These are phyloP conservation scores for Ptilonorhynchus violaceus DNA, from an alignment of 2,113 vertebrate species.

Conservation along the genomic window DNA sequence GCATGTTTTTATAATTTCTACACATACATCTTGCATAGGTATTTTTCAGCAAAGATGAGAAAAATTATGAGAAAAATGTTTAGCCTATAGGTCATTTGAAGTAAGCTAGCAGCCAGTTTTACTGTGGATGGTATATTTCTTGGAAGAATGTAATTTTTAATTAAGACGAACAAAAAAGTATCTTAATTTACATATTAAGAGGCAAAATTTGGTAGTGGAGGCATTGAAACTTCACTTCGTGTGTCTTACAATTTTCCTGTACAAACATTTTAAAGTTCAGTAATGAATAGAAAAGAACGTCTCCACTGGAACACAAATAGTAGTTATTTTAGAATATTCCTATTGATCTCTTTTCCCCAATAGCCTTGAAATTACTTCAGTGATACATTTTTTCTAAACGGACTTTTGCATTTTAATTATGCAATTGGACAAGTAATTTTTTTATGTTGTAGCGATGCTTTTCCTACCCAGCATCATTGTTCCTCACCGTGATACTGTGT, in stretches of 20 bases:
- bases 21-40: slow-evolving; percentile 70
- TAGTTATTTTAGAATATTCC: slow-evolving; percentile 56
- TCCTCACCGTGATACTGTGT: slow-evolving; percentile 56
- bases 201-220: slow-evolving; percentile 51
- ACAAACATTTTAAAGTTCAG: slow-evolving; percentile 63
- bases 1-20: slow-evolving; percentile 83
- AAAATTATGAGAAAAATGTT: slow-evolving; percentile 55
- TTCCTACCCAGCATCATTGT: slow-evolving; percentile 23
- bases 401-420: slow-evolving; percentile 34
- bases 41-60: slow-evolving; percentile 73
- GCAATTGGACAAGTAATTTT: slow-evolving; percentile 49
- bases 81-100: slow-evolving; percentile 54
- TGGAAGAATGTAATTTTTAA: slow-evolving; percentile 70
- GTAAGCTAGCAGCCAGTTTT: slow-evolving; percentile 60
- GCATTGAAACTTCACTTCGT: slow-evolving; percentile 33
- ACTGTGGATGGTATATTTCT: slow-evolving; percentile 64
- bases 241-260: slow-evolving; percentile 60
- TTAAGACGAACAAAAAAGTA: slow-evolving; percentile 23
- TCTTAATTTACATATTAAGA: slow-evolving; percentile 45
- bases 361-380: slow-evolving; percentile 7
- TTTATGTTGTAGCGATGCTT: slow-evolving; percentile 62
- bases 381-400: background rate
- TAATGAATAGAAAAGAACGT: slow-evolving; percentile 35
- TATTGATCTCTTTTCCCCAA: background rate
- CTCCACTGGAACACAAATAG: slow-evolving; percentile 52